Percentiles rank a stretch among this genome's conserved stretches.
These are phyloP conservation scores for Hypothenemus hampei DNA, from an alignment of 1,140 invertebrate genomes.

Conservation along the genomic window DNA sequence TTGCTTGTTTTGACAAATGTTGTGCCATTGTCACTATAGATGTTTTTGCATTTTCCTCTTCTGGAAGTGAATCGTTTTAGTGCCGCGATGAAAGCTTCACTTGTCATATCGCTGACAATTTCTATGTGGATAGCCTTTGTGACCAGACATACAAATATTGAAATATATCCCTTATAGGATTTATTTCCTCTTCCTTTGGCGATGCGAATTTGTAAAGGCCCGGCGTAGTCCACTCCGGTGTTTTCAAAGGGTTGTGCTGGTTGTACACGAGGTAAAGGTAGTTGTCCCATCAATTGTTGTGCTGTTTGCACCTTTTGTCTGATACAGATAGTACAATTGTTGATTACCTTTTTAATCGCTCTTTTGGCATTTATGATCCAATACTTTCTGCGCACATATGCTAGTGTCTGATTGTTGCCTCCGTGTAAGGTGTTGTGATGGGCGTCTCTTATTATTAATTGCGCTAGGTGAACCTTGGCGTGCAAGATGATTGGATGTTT, in stretches of 20 bases:
- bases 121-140: constrained; percentile 13
- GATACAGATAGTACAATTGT: constrained; percentile 26
- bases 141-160: too few species aligned
- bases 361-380: too few species aligned
- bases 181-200: constrained; percentile 1
- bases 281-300: too few species aligned
- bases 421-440: too few species aligned
- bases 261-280: too few species aligned
- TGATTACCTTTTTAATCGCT: too few species aligned
- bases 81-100: constrained; percentile 14
- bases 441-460: too few species aligned
- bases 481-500: constrained; percentile 40
- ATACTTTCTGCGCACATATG: too few species aligned
- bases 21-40: constrained; percentile 31
- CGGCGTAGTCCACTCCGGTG: constrained; percentile 13
- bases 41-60: constrained; percentile 30
- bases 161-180: constrained; percentile 11
- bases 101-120: constrained; percentile 13
- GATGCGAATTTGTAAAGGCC: too few species aligned
- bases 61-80: constrained; percentile 37
- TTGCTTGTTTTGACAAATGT: constrained; percentile 14
- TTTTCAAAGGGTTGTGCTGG: constrained; percentile 37
- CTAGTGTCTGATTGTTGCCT: background rate
- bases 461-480: too few species aligned
- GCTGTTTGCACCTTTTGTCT: too few species aligned